Base-by-base conservation (phyloP, 2,888 invertebrate species). In the Baronia brevicornis region DNA sequence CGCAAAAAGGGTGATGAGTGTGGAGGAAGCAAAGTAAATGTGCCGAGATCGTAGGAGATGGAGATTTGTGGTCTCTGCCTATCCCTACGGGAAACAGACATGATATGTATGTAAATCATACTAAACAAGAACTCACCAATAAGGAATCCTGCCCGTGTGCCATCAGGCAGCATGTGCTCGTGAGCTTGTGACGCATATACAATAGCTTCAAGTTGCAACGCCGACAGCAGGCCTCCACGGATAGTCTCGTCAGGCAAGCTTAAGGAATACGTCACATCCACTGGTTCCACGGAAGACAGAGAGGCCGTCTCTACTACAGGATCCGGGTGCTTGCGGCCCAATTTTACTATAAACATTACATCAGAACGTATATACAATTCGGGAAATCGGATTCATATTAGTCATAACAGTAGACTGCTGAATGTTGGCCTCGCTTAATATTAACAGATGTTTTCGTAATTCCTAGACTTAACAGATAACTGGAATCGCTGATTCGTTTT, bases 231-330 rank as follows among this genome's bases (percentile, higher is more conserved):
- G 0, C 97, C 97, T 32, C 88, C 87, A 60, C 93, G 91, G 34
- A 98, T 91, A 0, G 92, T 90, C 48, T 94, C 91, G 33, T 90
- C 91, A 0, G 98, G 97, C 49, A 95, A 86, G 5, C 94, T 92
- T 29, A 93, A 45, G 45, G 88, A 86, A 79, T 98, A 98, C 85
- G 93, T 93, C 32, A 97, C 94, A 69, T 98, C 96, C 1, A 94
- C 93, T 0, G 98, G 96, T 58, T 95, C 95, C 29, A 98, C 97
- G 19, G 96, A 97, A 0, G 97, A 96, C 23, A 99, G 85, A 0
- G 98, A 98, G 4, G 97, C 97, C 0, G 99, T 99, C 75, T 99
- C 99, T 4, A 99, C 99, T 3, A 99, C 98, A 0, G 96, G 94
- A 82, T 99, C 99, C 0, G 99, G 99, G 87, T 99, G 99, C 61